Evolutionary conservation across 2,113 vertebrate genomes (phyloP).

Genomic region (Sceloporus tristichus): DNA sequence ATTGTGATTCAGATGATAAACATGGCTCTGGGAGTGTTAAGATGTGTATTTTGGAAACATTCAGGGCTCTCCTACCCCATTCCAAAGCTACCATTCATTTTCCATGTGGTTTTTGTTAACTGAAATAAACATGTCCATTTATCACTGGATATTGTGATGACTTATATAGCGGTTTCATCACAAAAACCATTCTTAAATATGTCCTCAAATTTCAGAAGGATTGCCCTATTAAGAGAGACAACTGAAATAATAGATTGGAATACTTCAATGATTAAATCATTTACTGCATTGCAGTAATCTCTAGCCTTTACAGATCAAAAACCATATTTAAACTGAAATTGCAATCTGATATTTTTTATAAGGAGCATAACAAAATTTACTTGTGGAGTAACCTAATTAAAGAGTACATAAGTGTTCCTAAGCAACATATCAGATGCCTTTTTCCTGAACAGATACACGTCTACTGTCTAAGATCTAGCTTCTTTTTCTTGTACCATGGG

Average conservation of each 20-base stretch:
- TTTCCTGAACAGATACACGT: not conserved
- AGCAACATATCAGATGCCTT: not conserved
- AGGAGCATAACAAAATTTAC: not conserved
- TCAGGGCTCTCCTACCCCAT: not conserved
- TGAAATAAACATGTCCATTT: constrained; percentile 25
- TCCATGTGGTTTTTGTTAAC: constrained; percentile 17
- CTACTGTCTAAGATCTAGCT: not conserved
- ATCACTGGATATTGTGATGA: not conserved
- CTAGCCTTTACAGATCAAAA: not conserved
- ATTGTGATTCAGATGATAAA: not conserved
- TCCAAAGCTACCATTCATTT: constrained; percentile 15
- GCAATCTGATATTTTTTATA: not conserved
- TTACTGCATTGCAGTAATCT: not conserved
- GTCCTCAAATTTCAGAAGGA: not conserved
- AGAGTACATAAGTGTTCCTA: not conserved
- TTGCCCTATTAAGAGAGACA: not conserved
- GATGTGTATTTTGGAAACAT: not conserved
- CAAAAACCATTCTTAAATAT: constrained; percentile 12
- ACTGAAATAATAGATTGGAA: not conserved
- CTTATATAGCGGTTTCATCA: constrained; percentile 5
- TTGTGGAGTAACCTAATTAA: not conserved
- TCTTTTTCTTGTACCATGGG: not conserved
- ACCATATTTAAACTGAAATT: not conserved
- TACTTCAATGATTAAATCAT: not conserved
- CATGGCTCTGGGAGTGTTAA: not conserved